Percentiles rank a stretch among this genome's conserved stretches.
These are phyloP conservation scores for Nysson spinosus DNA, from an alignment of 2,888 invertebrate species.

Conservation along the genomic window DNA sequence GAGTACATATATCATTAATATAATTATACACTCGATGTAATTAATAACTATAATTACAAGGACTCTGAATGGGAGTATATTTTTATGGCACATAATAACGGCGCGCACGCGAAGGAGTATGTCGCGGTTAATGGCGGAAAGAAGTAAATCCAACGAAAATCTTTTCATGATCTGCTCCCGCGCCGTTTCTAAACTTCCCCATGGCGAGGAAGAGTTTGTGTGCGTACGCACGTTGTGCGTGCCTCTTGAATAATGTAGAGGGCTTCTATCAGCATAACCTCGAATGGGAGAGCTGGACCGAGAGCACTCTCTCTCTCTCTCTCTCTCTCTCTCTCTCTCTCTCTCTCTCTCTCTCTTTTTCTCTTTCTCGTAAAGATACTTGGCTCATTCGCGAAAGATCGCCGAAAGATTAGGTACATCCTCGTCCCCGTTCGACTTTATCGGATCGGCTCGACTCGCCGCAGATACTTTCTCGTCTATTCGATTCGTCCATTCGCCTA, in stretches of 20 bases:
- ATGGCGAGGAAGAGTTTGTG: slow-evolving; percentile 9
- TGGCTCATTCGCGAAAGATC: slow-evolving; percentile 71
- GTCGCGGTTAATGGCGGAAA: no score
- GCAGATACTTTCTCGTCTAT: slow-evolving; percentile 61
- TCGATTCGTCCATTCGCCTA: slow-evolving; percentile 59
- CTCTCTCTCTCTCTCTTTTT: slow-evolving; percentile 19
- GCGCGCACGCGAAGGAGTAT: no score
- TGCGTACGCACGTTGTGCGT: slow-evolving; percentile 28
- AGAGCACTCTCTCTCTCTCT: no score
- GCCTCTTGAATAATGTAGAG: slow-evolving; percentile 69
- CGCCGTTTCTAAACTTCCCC: no score
- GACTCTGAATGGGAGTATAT: no score
- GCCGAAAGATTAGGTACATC: slow-evolving; percentile 68
- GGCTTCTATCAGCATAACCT: slow-evolving; percentile 69
- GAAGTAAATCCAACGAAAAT: no score
- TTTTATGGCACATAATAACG: no score
- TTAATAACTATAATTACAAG: no score
- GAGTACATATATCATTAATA: no score
- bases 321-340: no score
- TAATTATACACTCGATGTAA: no score
- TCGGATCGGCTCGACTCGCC: slow-evolving; percentile 67
- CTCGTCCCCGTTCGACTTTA: slow-evolving; percentile 65
- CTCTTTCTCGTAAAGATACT: slow-evolving; percentile 60
- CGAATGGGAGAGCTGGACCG: slow-evolving; percentile 48
- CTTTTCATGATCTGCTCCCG: no score